phyloP scores from a whole-genome alignment of 2,888 invertebrate genomes.

The Apomyelois bistriatella region DNA sequence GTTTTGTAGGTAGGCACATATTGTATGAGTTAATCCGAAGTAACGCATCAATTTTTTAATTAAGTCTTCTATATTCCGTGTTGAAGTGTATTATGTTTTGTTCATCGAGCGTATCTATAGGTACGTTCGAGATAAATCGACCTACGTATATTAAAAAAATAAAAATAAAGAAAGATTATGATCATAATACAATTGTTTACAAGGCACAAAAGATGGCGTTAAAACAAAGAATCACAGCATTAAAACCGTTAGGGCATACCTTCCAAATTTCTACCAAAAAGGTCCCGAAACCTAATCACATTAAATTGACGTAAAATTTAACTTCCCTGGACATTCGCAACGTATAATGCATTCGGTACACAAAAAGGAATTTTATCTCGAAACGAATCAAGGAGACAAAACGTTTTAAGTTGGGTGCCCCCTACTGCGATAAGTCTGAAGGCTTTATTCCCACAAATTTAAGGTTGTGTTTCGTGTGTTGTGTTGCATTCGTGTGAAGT shows the following conservation, averaged over 20 bases:
- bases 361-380: conserved; percentile 19
- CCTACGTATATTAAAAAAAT: too few relatives aligned
- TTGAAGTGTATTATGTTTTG: too few relatives aligned
- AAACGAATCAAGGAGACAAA: conserved; percentile 20
- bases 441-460: not conserved
- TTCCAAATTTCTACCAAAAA: not conserved
- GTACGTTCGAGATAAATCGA: too few relatives aligned
- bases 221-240: too few relatives aligned
- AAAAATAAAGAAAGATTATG: too few relatives aligned
- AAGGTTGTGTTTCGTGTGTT: not conserved
- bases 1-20: not conserved
- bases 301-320: not conserved
- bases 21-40: conserved; percentile 2
- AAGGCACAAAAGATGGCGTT: too few relatives aligned
- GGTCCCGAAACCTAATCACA: not conserved
- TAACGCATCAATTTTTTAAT: not conserved
- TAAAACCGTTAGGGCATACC: too few relatives aligned
- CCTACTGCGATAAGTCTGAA: conserved; percentile 15
- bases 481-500: conserved; percentile 5
- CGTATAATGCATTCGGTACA: conserved; percentile 6
- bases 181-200: too few relatives aligned
- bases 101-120: too few relatives aligned
- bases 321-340: not conserved
- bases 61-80: not conserved
- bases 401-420: conserved; percentile 16